A percentile compares a stretch with the other conserved stretches of the same genome.
Evolutionary conservation across 1,140 invertebrate species (phyloP).

Genomic region (Orius laevigatus): DNA sequence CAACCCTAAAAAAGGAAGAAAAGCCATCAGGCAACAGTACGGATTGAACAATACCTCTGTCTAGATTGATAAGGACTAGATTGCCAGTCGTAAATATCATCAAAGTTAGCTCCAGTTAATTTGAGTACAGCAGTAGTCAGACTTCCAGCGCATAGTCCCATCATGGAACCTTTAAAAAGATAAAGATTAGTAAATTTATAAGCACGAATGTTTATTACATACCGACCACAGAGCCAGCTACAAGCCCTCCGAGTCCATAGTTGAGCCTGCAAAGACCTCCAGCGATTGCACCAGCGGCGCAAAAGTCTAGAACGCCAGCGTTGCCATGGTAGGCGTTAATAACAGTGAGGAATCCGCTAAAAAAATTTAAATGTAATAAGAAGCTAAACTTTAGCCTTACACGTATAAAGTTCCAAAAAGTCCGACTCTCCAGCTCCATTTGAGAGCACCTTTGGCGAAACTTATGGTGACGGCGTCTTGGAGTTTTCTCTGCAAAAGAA

Average conservation of each 20-base stretch:
- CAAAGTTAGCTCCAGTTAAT: constrained; percentile 5
- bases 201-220: not conserved
- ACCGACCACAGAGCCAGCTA: constrained; percentile 11
- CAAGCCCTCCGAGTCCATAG: constrained; percentile 8
- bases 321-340: constrained; percentile 3
- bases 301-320: constrained; percentile 7
- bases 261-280: constrained; percentile 11
- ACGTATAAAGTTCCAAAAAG: constrained; percentile 45
- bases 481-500: constrained; percentile 35
- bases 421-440: constrained; percentile 43
- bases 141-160: constrained; percentile 10
- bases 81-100: constrained; percentile 9
- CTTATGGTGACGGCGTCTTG: constrained; percentile 43
- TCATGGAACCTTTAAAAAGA: constrained; percentile 4
- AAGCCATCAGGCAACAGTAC: too few species aligned
- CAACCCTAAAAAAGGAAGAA: too few species aligned
- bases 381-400: constrained; percentile 26
- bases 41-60: constrained; percentile 11
- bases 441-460: constrained; percentile 49
- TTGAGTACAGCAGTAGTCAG: constrained; percentile 1
- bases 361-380: constrained; percentile 5
- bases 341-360: constrained; percentile 9
- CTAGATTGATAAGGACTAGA: not conserved
- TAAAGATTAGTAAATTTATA: not conserved
- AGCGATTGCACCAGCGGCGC: constrained; percentile 5